Evolutionary conservation across 2,888 invertebrate species (phyloP).

Genomic region (Dolichopus griseipennis): DNA sequence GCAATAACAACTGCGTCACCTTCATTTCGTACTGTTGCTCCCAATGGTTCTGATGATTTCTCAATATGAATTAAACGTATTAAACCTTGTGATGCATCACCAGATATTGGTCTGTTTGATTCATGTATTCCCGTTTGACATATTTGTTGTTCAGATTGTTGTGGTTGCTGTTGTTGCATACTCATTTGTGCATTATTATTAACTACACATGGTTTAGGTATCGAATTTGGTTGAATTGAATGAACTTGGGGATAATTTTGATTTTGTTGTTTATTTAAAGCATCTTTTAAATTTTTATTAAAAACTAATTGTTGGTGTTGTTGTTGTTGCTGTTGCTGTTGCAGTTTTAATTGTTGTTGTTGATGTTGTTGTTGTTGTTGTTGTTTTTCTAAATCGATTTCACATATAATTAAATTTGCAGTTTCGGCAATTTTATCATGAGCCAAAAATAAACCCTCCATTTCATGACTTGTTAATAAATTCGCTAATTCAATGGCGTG

Average conservation of each 20-base stretch:
- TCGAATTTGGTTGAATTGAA: not conserved
- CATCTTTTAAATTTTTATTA: slow-evolving; percentile 4
- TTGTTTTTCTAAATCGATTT: slow-evolving; percentile 13
- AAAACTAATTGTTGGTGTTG: slow-evolving; percentile 22
- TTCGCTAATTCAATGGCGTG: not conserved
- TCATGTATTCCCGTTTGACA: slow-evolving; percentile 18
- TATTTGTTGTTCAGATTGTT: slow-evolving; percentile 22
- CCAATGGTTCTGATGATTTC: slow-evolving; percentile 83
- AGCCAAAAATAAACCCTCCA: not conserved
- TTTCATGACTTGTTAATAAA: not conserved
- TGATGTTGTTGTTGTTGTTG: slow-evolving; percentile 24
- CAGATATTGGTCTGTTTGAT: slow-evolving; percentile 20
- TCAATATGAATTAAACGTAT: slow-evolving; percentile 86
- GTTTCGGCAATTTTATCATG: not conserved
- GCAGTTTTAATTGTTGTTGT: slow-evolving; percentile 22
- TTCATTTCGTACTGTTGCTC: slow-evolving; percentile 72
- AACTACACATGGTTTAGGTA: not conserved
- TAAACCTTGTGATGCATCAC: slow-evolving; percentile 47
- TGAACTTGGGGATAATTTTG: not conserved
- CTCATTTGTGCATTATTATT: not conserved
- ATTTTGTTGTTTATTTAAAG: not conserved
- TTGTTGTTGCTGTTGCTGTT: slow-evolving; percentile 20
- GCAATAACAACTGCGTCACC: slow-evolving; percentile 86
- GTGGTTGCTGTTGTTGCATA: slow-evolving; percentile 31
- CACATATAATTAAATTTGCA: not conserved